Evolutionary conservation across 2,888 invertebrate genomes (phyloP).

Genomic region (Tetheella fluctuosa): DNA sequence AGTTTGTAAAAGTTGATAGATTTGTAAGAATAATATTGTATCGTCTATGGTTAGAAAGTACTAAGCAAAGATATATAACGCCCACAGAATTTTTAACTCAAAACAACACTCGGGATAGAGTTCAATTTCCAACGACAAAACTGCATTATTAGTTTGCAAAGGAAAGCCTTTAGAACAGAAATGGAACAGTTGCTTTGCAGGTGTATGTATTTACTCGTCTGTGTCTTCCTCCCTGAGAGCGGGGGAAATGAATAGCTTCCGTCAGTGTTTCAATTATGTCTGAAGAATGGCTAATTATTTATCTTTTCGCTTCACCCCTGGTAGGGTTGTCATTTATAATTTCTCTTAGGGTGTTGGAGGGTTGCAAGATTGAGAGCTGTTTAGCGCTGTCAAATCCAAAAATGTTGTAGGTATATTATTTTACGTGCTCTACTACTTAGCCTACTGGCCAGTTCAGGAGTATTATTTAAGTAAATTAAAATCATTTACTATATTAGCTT

Average conservation of each 20-base stretch:
- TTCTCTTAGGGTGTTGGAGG: neutral
- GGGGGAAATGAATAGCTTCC: slow-evolving; percentile 41
- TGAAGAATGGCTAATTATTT: slow-evolving; percentile 42
- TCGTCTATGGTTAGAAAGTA: too few species aligned
- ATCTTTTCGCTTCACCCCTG: slow-evolving; percentile 25
- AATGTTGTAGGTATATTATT: neutral
- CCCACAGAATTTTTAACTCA: neutral
- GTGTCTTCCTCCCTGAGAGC: slow-evolving; percentile 29
- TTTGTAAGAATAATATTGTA: too few species aligned
- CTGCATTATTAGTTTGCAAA: neutral
- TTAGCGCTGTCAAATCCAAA: neutral
- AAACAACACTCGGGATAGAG: neutral
- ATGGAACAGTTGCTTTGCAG: slow-evolving; percentile 21
- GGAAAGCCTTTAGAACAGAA: slow-evolving; percentile 6
- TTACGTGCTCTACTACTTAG: too few species aligned
- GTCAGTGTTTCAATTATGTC: slow-evolving; percentile 34
- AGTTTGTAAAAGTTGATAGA: too few species aligned
- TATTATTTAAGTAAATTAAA: too few species aligned
- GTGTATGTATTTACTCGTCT: slow-evolving; percentile 16
- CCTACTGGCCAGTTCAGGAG: too few species aligned
- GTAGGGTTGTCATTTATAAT: slow-evolving; percentile 11
- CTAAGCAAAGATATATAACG: too few species aligned
- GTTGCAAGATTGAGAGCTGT: neutral
- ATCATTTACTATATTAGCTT: too few species aligned
- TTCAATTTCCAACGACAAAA: neutral